A percentile compares a stretch with the other conserved stretches of the same genome.
phyloP scores from a whole-genome alignment of 2,113 vertebrate species.

The Dissostichus mawsoni region DNA sequence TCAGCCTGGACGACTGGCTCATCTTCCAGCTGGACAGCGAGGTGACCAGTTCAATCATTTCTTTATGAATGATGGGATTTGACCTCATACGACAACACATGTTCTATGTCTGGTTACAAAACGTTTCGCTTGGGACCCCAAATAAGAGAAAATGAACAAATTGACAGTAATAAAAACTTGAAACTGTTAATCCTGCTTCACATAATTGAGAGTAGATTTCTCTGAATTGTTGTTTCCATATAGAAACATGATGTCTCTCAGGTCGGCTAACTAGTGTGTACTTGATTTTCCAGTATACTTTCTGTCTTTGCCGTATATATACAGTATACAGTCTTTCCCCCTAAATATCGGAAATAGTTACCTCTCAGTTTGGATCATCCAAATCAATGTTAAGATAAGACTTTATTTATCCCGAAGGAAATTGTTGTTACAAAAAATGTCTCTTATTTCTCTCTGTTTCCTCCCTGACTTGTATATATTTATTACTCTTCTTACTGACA shows the following conservation, averaged over 20 bases:
- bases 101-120: neutral
- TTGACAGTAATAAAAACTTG: too few relatives aligned
- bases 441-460: neutral
- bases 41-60: constrained; percentile 73
- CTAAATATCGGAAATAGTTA: neutral
- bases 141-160: too few relatives aligned
- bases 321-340: too few relatives aligned
- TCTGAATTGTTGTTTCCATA: neutral
- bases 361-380: neutral
- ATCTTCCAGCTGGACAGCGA: constrained; percentile 89
- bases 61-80: neutral
- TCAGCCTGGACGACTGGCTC: constrained; percentile 94
- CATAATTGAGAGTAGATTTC: neutral
- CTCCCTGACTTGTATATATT: too few relatives aligned
- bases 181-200: neutral
- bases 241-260: neutral
- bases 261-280: neutral
- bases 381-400: neutral
- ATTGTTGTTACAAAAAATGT: too few relatives aligned
- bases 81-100: neutral
- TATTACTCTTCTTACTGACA: neutral
- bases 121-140: too few relatives aligned
- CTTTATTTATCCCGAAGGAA: too few relatives aligned
- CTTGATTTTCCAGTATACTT: neutral
- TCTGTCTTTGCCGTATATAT: neutral